These are phyloP conservation scores for Pseudorasbora parva DNA, from an alignment of 2,113 vertebrate genomes.

Conservation along the genomic window DNA sequence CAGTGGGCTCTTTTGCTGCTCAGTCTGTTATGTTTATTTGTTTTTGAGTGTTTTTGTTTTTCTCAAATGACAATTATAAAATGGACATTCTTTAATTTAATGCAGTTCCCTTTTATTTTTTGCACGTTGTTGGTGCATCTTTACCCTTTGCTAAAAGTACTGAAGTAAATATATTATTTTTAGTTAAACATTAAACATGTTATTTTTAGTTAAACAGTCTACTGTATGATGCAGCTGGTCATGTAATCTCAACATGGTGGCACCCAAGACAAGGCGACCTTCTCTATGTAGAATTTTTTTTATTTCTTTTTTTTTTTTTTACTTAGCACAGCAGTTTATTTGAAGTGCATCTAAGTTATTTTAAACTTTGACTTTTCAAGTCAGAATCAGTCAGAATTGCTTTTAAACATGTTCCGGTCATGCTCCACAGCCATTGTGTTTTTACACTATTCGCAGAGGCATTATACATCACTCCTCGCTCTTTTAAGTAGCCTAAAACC, in stretches of 20 bases:
- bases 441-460: conserved; percentile 68
- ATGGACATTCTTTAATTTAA: background rate
- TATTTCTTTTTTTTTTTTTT: background rate
- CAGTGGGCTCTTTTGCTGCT: no score
- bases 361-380: conserved; percentile 77
- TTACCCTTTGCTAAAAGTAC: background rate
- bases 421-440: background rate
- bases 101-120: background rate
- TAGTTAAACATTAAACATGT: no score
- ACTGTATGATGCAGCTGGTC: background rate
- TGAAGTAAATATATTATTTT: background rate
- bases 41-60: background rate
- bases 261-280: background rate
- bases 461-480: conserved; percentile 71
- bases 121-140: background rate
- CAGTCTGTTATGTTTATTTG: background rate
- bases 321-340: background rate
- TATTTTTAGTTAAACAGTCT: background rate
- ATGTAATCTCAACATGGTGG: background rate
- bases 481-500: conserved; percentile 78
- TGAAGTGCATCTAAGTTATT: conserved; percentile 13
- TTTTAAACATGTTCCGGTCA: background rate
- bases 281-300: background rate
- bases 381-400: conserved; percentile 43
- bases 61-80: no score